Conservation (phyloP, 2,888 invertebrate genomes). For the Cerastis leucographa region DNA sequence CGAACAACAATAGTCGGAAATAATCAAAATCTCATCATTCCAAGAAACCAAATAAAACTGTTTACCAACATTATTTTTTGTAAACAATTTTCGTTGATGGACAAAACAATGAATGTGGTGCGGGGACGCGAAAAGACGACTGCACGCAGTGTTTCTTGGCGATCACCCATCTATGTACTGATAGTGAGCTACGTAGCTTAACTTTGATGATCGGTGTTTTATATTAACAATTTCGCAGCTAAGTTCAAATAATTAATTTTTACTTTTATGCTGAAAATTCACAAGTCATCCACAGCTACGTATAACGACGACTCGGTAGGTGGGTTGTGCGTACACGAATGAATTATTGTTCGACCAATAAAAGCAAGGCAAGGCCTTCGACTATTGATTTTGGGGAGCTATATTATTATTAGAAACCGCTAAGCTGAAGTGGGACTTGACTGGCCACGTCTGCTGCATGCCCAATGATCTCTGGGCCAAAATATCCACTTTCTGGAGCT, state of each 20-base stretch:
- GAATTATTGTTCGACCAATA: too few species aligned
- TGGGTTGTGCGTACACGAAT: too few species aligned
- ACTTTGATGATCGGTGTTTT: conserved; percentile 86
- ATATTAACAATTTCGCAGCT: not conserved
- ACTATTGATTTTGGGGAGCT: not conserved
- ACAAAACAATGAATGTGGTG: conserved; percentile 21
- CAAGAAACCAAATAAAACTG: conserved; percentile 61
- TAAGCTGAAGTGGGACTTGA: too few species aligned
- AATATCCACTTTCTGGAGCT: too few species aligned
- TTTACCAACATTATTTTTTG: conserved; percentile 48
- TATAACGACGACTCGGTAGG: too few species aligned
- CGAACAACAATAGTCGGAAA: conserved; percentile 66
- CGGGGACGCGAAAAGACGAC: conserved; percentile 28
- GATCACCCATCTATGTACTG: conserved; percentile 82
- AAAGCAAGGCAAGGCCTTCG: not conserved
- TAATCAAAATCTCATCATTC: conserved; percentile 64
- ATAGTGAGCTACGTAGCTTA: conserved; percentile 80
- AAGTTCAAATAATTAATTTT: too few species aligned
- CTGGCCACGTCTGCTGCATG: too few species aligned
- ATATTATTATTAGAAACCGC: too few species aligned
- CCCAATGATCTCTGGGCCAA: too few species aligned
- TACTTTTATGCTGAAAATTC: too few species aligned
- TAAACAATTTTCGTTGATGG: conserved; percentile 27
- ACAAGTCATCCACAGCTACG: too few species aligned
- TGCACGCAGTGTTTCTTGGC: conserved; percentile 72